Percentiles rank a stretch among this genome's conserved stretches.
These are phyloP conservation scores for Odontophorus gujanensis DNA, from an alignment of 2,113 vertebrate genomes.

Conservation along the genomic window DNA sequence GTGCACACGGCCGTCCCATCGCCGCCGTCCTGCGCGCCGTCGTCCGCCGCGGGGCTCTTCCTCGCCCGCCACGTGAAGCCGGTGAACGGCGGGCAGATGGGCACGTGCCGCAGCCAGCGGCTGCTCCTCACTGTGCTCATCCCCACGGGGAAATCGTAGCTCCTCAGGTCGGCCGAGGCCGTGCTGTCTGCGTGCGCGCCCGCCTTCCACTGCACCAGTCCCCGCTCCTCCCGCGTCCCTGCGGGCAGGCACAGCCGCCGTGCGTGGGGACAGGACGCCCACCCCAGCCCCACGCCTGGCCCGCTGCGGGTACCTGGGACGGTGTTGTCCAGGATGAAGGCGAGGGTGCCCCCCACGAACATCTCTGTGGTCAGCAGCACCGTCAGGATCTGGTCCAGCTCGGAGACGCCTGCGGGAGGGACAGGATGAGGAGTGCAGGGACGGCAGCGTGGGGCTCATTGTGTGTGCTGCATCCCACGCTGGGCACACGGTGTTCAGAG, in stretches of 20 bases:
- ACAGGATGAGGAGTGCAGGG: rapidly evolving
- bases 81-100: constrained; percentile 90
- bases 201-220: constrained; percentile 87
- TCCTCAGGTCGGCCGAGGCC: constrained; percentile 66
- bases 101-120: constrained; percentile 81
- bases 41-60: background rate
- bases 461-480: background rate
- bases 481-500: no score
- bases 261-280: background rate
- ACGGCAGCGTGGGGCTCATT: background rate
- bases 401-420: constrained; percentile 80
- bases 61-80: constrained; percentile 76
- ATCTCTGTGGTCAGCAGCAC: constrained; percentile 96
- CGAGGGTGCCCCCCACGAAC: constrained; percentile 95
- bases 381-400: constrained; percentile 94
- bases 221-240: constrained; percentile 90
- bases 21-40: background rate
- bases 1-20: constrained; percentile 68
- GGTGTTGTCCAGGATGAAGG: constrained; percentile 94
- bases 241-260: background rate
- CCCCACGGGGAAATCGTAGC: constrained; percentile 91
- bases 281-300: rapidly evolving
- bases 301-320: constrained; percentile 83
- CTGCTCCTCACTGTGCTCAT: constrained; percentile 82
- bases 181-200: constrained; percentile 76